phyloP scores from a whole-genome alignment of 2,113 vertebrate species.

The Eulacestoma nigropectus region DNA sequence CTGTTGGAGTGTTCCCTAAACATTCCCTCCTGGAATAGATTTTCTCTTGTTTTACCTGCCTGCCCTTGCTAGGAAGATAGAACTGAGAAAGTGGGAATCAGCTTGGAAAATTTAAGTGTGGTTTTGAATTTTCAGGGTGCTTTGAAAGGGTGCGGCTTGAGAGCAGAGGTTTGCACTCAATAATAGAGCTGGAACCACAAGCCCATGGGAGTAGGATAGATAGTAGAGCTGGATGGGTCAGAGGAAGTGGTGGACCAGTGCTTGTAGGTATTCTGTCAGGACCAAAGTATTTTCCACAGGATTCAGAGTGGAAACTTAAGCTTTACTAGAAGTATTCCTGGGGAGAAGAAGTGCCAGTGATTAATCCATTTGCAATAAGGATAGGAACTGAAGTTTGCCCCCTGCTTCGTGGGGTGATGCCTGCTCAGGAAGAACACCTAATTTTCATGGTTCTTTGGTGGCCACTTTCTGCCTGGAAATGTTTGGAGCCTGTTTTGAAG shows the following conservation, averaged over 20 bases:
- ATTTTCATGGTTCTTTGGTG: not conserved
- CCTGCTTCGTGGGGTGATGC: not conserved
- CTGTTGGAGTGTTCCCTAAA: not conserved
- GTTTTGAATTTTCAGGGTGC: not conserved
- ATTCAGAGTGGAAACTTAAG: not conserved
- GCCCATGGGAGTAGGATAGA: not conserved
- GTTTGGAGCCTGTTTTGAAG: constrained; percentile 61
- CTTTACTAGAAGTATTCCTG: not conserved
- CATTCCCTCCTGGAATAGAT: not conserved
- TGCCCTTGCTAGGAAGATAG: not conserved
- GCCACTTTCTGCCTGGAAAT: constrained; percentile 38
- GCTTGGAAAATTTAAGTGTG: not conserved
- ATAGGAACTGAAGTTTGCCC: not conserved
- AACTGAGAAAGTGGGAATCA: not conserved
- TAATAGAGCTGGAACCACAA: not conserved
- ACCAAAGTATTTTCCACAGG: not conserved
- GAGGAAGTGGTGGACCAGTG: not conserved
- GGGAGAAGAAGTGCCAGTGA: not conserved
- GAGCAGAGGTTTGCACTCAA: not conserved
- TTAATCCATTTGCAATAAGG: not conserved
- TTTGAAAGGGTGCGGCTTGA: not conserved
- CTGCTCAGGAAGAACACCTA: not conserved
- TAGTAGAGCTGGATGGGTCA: not conserved
- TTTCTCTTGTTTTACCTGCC: not conserved
- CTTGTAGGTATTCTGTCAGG: not conserved